These are phyloP conservation scores for Brienomyrus brachyistius DNA, from an alignment of 2,113 vertebrate species.

Conservation along the genomic window DNA sequence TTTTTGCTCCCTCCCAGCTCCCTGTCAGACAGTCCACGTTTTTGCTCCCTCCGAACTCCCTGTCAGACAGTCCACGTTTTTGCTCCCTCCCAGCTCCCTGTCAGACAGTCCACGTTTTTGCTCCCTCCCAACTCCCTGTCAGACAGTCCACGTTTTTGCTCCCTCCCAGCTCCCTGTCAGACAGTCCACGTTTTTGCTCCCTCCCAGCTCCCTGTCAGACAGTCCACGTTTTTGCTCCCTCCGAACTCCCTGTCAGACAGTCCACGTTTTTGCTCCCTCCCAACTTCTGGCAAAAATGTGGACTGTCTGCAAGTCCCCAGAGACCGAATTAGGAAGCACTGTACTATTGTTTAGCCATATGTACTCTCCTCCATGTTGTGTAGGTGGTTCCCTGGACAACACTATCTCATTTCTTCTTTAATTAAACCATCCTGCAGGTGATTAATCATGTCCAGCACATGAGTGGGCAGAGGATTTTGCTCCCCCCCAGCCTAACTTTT, in stretches of 20 bases:
- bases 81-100: background rate
- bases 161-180: background rate
- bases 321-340: background rate
- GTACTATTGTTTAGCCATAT: background rate
- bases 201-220: background rate
- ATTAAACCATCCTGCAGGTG: constrained; percentile 8
- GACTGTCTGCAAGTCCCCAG: background rate
- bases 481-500: background rate
- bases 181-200: background rate
- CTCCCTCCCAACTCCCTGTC: no score
- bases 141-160: background rate
- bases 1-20: background rate
- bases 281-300: background rate
- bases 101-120: background rate
- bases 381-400: background rate
- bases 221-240: background rate
- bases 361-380: background rate
- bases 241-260: no score
- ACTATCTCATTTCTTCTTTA: background rate
- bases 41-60: background rate
- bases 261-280: background rate
- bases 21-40: background rate
- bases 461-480: background rate
- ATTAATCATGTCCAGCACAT: background rate
- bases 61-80: background rate